Base-by-base conservation (phyloP, 2,113 vertebrate genomes). In the Oenanthe melanoleuca region DNA sequence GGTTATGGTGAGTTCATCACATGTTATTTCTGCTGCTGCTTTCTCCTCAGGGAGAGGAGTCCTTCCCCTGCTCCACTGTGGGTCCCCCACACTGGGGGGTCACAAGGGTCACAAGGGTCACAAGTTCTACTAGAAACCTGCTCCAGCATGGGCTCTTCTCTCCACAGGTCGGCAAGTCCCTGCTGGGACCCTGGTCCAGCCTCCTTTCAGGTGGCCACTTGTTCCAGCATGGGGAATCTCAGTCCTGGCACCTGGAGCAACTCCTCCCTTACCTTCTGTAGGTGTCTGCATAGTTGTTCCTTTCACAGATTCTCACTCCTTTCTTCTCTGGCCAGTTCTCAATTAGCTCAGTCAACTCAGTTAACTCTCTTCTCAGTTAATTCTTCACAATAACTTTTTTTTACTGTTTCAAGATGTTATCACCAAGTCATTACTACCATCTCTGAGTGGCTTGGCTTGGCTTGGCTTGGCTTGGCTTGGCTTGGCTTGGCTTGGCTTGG, bases 181-280 rank as follows among this genome's bases (percentile, higher is more conserved):
- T 74, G n/a, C 38, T 28, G 21, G 25, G 9, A 47, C 6, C 20
- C 24, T 69, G 21, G 14, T 55, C n/a, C 34, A 47, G 47, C 17
- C 40, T 40, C 47, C n/a, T 61, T 63, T 75, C 47, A 47, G 29
- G 21, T 6, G 23, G 3, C 18, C 40, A 9, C 8, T 17, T 16
- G 19, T 17, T 53, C n/a, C 45, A 53, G 16, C 0, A 0, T 31
- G 21, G 17, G 29, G 14, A 34, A 49, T 47, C 37, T n/a, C 21
- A 61, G 47, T 45, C 33, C 29, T 74, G 40, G 29, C 26, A 18
- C 12, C 21, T 42, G 22, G 34, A 75, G 14, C 17, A 60, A 20
- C 14, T 61, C 55, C 40, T 67, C 17, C 55, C 14, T 24, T 14
- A 47, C 11, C 47, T 67, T 47, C 53, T 74, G 13, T 24, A 0